Conservation (phyloP, 2,888 invertebrate genomes). For the Melinaea menophilus region DNA sequence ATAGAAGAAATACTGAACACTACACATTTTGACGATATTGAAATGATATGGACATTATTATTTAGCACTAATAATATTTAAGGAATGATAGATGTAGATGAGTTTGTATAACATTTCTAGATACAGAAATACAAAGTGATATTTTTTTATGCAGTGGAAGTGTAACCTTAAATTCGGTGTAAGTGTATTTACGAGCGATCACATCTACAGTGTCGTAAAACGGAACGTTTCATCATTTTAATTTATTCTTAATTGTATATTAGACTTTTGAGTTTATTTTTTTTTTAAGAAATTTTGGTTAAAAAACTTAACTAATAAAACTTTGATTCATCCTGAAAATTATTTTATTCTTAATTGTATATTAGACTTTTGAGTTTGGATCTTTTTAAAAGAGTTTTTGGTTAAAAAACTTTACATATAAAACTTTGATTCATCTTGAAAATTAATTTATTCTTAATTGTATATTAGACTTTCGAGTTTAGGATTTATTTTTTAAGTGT, state of each 20-base stretch:
- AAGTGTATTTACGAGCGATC: slow-evolving; percentile 25
- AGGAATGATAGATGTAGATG: too few relatives aligned
- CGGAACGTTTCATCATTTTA: slow-evolving; percentile 17
- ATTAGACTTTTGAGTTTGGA: neutral
- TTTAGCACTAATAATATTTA: too few relatives aligned
- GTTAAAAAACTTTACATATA: too few relatives aligned
- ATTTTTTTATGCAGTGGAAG: neutral
- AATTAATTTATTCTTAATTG: slow-evolving; percentile 23
- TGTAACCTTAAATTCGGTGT: slow-evolving; percentile 10
- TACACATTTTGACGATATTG: too few relatives aligned
- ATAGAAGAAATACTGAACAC: too few relatives aligned
- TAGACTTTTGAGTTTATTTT: neutral
- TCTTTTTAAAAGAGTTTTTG: neutral
- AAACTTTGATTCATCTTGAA: too few relatives aligned
- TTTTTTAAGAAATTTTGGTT: neutral
- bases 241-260: slow-evolving; percentile 19
- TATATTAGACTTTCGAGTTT: slow-evolving; percentile 9
- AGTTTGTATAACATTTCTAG: too few relatives aligned
- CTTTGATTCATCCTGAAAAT: too few relatives aligned
- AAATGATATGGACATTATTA: too few relatives aligned
- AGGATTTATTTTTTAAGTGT: neutral
- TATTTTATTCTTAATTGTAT: slow-evolving; percentile 21
- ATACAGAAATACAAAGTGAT: too few relatives aligned
- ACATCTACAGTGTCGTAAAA: slow-evolving; percentile 27
- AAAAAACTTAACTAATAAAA: too few relatives aligned